phyloP scores from a whole-genome alignment of 2,113 vertebrate genomes.

The Equus quagga region DNA sequence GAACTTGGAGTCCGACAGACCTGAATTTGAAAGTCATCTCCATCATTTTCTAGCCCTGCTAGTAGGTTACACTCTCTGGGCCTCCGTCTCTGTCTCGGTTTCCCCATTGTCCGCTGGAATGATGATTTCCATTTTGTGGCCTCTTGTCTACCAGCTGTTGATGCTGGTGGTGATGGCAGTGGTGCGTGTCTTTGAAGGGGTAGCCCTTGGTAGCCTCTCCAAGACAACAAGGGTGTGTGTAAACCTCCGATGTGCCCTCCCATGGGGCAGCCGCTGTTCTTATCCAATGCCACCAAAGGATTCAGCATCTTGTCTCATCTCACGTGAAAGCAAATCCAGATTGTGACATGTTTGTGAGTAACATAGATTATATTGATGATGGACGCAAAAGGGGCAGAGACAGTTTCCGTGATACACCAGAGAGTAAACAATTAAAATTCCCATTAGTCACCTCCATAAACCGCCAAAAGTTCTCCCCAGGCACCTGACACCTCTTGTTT shows the following conservation, averaged over 20 bases:
- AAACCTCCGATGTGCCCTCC: not conserved
- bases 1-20: not conserved
- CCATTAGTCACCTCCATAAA: no score
- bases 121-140: not conserved
- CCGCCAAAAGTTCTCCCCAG: not conserved
- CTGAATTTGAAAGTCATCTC: not conserved
- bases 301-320: not conserved
- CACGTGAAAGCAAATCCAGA: not conserved
- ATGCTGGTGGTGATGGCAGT: not conserved
- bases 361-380: accelerated
- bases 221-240: not conserved
- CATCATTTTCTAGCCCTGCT: not conserved
- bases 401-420: not conserved
- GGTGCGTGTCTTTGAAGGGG: not conserved
- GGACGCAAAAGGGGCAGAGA: not conserved
- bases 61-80: no score
- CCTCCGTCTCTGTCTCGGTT: not conserved
- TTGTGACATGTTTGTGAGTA: no score
- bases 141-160: accelerated
- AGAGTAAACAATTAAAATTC: not conserved
- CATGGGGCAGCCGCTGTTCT: not conserved
- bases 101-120: not conserved
- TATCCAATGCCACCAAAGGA: not conserved
- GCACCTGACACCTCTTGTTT: not conserved
- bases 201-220: not conserved